A percentile compares a stretch with the other conserved stretches of the same genome.
phyloP scores from a whole-genome alignment of 1,140 invertebrate genomes.

The Trichonephila clavipes region DNA sequence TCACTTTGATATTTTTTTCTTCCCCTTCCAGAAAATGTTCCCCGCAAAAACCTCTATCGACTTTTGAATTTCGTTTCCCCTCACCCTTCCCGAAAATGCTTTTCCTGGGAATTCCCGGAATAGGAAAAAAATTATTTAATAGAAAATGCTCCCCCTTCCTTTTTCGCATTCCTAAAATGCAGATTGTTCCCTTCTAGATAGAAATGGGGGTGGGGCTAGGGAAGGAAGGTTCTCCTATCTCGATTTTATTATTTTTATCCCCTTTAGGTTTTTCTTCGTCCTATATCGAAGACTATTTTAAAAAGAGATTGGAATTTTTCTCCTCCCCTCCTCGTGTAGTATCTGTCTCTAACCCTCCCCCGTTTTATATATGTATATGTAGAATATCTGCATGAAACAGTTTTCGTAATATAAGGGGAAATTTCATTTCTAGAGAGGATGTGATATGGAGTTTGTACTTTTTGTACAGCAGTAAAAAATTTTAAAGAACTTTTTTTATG shows the following conservation, averaged over 20 bases:
- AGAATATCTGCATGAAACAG: slow-evolving; percentile 43
- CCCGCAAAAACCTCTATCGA: slow-evolving; percentile 72
- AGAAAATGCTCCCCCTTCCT: slow-evolving; percentile 67
- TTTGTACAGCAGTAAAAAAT: not conserved
- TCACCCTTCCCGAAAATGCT: slow-evolving; percentile 24
- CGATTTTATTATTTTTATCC: slow-evolving; percentile 71
- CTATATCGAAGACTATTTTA: slow-evolving; percentile 69
- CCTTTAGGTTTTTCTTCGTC: slow-evolving; percentile 39
- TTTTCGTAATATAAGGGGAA: slow-evolving; percentile 13
- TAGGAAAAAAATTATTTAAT: slow-evolving; percentile 72
- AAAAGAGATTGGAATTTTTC: slow-evolving; percentile 64
- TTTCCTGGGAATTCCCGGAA: slow-evolving; percentile 22
- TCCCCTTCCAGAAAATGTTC: slow-evolving; percentile 18
- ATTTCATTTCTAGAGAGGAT: slow-evolving; percentile 48
- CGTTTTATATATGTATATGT: slow-evolving; percentile 54
- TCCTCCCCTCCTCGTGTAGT: not conserved
- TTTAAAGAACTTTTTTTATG: not conserved
- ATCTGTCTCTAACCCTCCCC: slow-evolving; percentile 28
- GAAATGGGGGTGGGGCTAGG: not conserved
- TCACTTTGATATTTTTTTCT: slow-evolving; percentile 20
- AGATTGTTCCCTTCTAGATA: slow-evolving; percentile 73
- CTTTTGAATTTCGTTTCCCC: slow-evolving; percentile 60
- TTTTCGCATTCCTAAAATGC: slow-evolving; percentile 70
- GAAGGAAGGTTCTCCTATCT: slow-evolving; percentile 29
- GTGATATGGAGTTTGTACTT: not conserved